These are phyloP conservation scores for Stigmatopora argus DNA, from an alignment of 2,113 vertebrate species.

Conservation along the genomic window DNA sequence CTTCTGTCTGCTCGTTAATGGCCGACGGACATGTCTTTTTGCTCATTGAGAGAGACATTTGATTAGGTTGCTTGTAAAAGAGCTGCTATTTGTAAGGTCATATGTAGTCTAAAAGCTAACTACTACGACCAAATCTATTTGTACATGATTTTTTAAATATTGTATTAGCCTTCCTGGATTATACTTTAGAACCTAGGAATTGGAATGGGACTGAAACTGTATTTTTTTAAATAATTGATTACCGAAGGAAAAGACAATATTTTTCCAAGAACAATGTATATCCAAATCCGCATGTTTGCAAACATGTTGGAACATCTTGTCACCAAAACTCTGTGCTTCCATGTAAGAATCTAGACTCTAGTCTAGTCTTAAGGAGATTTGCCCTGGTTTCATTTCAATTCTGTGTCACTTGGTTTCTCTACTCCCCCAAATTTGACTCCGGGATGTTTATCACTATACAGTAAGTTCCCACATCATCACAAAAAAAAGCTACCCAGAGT, in stretches of 20 bases:
- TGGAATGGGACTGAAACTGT: background rate
- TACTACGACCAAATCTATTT: slow-evolving; percentile 19
- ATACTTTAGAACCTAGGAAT: background rate
- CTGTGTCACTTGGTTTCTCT: background rate
- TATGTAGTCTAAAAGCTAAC: slow-evolving; percentile 17
- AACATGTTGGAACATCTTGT: background rate
- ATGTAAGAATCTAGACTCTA: background rate
- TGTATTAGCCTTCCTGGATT: slow-evolving; percentile 8
- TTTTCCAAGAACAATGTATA: background rate
- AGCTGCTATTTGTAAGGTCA: slow-evolving; percentile 34
- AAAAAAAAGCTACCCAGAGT: slow-evolving; percentile 64
- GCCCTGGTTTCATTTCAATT: background rate
- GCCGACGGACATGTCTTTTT: slow-evolving; percentile 41
- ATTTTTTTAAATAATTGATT: background rate
- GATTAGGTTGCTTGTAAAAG: slow-evolving; percentile 45
- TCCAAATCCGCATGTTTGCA: background rate
- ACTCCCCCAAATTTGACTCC: background rate
- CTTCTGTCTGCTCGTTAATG: slow-evolving; percentile 56
- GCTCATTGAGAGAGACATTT: slow-evolving; percentile 38
- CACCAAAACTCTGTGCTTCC: background rate
- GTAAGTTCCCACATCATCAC: slow-evolving; percentile 65
- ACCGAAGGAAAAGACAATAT: background rate
- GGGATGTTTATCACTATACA: slow-evolving; percentile 6
- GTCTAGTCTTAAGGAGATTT: background rate
- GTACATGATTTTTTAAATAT: slow-evolving; percentile 20